Percentiles rank a stretch among this genome's conserved stretches.
phyloP scores from a whole-genome alignment of 2,113 vertebrate genomes.

The Pelodiscus sinensis region DNA sequence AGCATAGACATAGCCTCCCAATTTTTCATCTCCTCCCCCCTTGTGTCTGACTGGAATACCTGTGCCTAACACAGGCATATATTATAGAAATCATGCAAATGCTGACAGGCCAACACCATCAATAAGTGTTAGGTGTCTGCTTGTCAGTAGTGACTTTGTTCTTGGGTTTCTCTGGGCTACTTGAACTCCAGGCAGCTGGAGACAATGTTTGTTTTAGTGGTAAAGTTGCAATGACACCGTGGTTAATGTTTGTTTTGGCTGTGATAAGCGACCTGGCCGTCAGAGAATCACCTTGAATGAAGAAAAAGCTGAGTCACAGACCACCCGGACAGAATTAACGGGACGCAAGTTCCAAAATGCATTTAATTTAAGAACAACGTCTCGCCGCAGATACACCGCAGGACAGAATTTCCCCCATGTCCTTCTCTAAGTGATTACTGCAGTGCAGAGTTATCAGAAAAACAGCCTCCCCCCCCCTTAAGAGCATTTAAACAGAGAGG shows the following conservation, averaged over 20 bases:
- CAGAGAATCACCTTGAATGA: not conserved
- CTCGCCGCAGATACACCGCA: not conserved
- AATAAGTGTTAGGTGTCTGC: not conserved
- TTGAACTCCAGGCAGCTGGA: not conserved
- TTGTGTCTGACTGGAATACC: not conserved
- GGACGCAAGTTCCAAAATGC: not conserved
- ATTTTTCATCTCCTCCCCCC: not conserved
- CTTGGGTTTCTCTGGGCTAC: not conserved
- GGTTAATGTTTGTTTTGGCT: not conserved
- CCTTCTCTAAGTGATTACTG: not conserved
- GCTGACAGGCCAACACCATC: not conserved
- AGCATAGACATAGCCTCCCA: not conserved
- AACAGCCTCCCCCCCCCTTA: no score
- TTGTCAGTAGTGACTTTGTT: not conserved
- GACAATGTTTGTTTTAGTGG: not conserved
- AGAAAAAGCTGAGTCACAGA: not conserved
- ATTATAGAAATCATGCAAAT: not conserved
- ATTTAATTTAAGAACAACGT: not conserved
- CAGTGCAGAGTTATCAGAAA: not conserved
- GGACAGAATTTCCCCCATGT: not conserved
- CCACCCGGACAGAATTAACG: fast-evolving
- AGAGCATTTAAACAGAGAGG: not conserved
- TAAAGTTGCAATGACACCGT: not conserved
- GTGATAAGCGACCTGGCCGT: not conserved
- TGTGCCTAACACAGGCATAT: fast-evolving